Evolutionary conservation across 2,113 vertebrate species (phyloP), one percentile per base, ranked within the genome.

Genomic region (Mystacornis crossleyi): DNA sequence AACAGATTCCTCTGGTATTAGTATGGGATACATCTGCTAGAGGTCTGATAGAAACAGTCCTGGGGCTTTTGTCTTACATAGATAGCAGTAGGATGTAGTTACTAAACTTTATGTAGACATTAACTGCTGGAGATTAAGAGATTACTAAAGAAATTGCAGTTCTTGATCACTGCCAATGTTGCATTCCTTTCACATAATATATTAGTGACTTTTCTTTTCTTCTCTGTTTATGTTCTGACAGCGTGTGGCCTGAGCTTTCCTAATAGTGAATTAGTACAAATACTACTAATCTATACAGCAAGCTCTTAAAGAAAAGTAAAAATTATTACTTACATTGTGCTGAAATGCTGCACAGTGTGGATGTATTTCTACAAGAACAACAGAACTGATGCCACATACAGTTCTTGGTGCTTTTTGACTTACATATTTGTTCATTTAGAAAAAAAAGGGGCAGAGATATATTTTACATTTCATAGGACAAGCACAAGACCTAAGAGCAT

Each of bases 381-480:
- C 33, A 74, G 55, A 82, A 62, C 21, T 81, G 43, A 23, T 60
- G 29, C 17, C 36, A 57, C 21, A 36, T 48, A 9, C 2, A 40
- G 5, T 64, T 80, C 31, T 79, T 80, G 58, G 15, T 23, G 3
- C 14, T 78, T 65, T 79, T 74, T 20, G n/a, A 33, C 9, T 72
- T 65, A 42, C 4, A 4, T 70, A 64, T 81, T 77, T 83, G 4
- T 43, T 64, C 3, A 33, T 47, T 78, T 51, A 31, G 19, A 6
- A 5, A 31, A 40, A 26, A 18, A 4, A 0, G 1, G 12, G 7
- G 1, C 2, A 7, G 58, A 74, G 4, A 45, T 65, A 4, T 26
- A 64, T 70, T 93, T 78, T 81, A 43, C 0, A 0, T 78, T 73
- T 86, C 34, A 23, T 38, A 36, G 65, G 31, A 89, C 58, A 78